Percentiles rank a stretch among this genome's conserved stretches.
Conservation (phyloP, 2,888 invertebrate genomes). For the Agrypnus murinus region DNA sequence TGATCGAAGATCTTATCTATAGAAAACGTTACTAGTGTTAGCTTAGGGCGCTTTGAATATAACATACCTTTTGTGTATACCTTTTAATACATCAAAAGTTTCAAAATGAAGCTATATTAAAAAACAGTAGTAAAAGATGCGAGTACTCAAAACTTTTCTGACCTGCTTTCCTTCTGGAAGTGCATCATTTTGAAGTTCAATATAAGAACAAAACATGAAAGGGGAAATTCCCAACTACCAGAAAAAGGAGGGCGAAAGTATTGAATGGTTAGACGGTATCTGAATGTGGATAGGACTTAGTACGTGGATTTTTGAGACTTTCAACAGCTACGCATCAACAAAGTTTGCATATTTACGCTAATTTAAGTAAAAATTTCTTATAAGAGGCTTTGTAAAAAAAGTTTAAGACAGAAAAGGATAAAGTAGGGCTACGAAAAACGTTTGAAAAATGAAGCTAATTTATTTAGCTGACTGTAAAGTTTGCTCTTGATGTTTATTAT, state of each 20-base stretch:
- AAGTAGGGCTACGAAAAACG: background rate
- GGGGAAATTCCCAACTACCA: background rate
- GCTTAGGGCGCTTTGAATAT: slow-evolving; percentile 8
- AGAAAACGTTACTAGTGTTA: background rate
- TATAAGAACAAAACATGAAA: slow-evolving; percentile 12
- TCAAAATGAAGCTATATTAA: background rate
- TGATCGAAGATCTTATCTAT: background rate
- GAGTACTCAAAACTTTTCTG: background rate
- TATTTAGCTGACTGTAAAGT: background rate
- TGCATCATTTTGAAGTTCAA: slow-evolving; percentile 7
- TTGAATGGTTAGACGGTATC: too few relatives aligned
- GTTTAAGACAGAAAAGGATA: background rate
- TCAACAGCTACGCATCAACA: too few relatives aligned
- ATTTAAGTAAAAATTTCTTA: too few relatives aligned
- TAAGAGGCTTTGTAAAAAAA: too few relatives aligned
- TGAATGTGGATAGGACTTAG: too few relatives aligned
- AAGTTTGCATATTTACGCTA: too few relatives aligned
- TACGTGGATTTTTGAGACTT: too few relatives aligned
- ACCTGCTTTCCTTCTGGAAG: background rate
- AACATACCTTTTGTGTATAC: slow-evolving; percentile 10
- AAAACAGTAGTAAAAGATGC: background rate
- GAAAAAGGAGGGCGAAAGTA: background rate
- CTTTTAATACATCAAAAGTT: slow-evolving; percentile 13
- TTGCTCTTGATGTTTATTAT: background rate
- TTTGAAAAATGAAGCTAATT: slow-evolving; percentile 12